Conservation (phyloP, 2,888 invertebrate genomes). For the Pycnomerus fuliginosus region DNA sequence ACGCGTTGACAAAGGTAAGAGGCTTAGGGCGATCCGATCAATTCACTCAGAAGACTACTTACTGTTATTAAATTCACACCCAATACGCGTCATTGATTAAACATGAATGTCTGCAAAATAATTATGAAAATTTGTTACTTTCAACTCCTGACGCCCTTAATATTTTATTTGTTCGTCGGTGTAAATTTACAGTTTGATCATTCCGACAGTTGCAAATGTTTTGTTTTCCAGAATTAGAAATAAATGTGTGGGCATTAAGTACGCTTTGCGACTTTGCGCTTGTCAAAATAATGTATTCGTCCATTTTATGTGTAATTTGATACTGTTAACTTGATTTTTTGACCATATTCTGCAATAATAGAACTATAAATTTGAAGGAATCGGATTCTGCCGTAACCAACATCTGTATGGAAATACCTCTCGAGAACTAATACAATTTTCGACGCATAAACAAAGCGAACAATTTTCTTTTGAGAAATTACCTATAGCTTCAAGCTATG, state of each 20-base stretch:
- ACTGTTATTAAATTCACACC: background rate
- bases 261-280: background rate
- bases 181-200: no score
- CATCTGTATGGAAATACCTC: no score
- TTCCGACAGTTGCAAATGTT: background rate
- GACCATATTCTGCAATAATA: background rate
- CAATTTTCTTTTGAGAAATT: no score
- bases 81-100: slow-evolving; percentile 1
- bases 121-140: background rate
- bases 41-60: no score
- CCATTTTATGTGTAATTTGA: slow-evolving; percentile 2
- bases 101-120: no score
- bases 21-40: slow-evolving; percentile 3
- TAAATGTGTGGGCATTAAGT: slow-evolving; percentile 3
- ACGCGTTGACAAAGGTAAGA: slow-evolving; percentile 8
- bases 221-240: background rate
- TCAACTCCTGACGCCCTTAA: background rate
- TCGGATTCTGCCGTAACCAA: background rate
- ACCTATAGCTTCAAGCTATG: no score
- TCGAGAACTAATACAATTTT: no score
- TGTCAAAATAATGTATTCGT: slow-evolving; percentile 1
- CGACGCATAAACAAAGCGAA: no score
- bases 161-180: background rate
- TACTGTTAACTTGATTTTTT: no score
- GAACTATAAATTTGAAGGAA: slow-evolving; percentile 3